Base-by-base conservation (phyloP, 2,113 vertebrate species). In the Cinclus mexicanus region DNA sequence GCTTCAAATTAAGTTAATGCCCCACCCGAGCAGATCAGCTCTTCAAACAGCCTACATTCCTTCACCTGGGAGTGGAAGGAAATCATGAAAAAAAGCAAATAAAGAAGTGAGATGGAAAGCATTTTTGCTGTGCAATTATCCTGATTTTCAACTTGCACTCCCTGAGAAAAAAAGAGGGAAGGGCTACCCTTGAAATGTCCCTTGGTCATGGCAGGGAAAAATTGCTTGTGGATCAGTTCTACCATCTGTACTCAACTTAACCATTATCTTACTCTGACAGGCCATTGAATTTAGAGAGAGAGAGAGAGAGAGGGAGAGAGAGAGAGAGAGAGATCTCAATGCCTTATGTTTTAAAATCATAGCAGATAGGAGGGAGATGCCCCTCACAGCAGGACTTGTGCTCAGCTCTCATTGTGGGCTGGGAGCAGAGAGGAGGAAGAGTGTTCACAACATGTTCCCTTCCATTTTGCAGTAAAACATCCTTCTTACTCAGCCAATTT, bases 21-120 rank as follows among this genome's bases (percentile, higher is more conserved):
- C 94, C 96, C 94, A 97, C 92, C 96, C 95, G 69, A 85, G 83
- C 68, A 94, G 91, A 96, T 94, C 80, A 95, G 70, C 57, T 89
- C 93, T 95, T 96, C 88, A 98, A 97, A 85, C 86, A 97, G 91
- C 70, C 79, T 94, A 75, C 93, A 97, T 98, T 98, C 96, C 89
- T 97, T 92, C 63, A 97, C 60, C 87, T 97, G 94, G 90, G 87
- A 96, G 89, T 97, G 89, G 95, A 97, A 97, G 92, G 92, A 97
- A 97, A 96, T 98, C 5, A 89, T 76, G n/a, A 90, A 95, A 97
- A 93, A 97, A 97, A 95, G 93, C 98, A 97, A 98, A 97, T 97
- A 98, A 97, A 95, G 90, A 96, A 98, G 95, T 86, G 90, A 87
- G 70, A 77, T 84, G 83, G 94, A 97, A 97, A 95, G 83, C 71